Base-by-base conservation (phyloP, 2,888 invertebrate species). In the Folsomia candida region DNA sequence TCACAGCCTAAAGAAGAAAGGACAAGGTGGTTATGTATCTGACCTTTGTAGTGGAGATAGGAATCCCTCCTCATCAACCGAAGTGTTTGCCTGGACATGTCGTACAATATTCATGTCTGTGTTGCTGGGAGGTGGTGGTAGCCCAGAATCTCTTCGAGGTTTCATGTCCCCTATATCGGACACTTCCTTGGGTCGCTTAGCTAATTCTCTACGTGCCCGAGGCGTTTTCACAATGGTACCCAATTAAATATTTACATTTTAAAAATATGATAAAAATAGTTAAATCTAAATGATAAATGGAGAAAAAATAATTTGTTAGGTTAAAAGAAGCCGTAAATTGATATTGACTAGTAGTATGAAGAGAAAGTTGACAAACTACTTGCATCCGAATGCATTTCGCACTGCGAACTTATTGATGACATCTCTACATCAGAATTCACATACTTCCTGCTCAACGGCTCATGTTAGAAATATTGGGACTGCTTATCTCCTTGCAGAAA, bases 61-160 rank as follows among this genome's bases (percentile, higher is more conserved):
- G 51, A 67, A 73, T 22, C 64, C 65, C 20, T 26, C 14, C 2
- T 67, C 67, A 3, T 26, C 26, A 2, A 2, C 6, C 2, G 76
- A 76, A 24, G 60, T 77, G 4, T 60, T 63, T 29, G 54, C 69
- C 1, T 77, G 77, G 77, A 73, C 72, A 2, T 70, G 70, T 1
- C 66, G 77, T 11, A 69, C 69, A 14, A 47, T 71, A 1, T 60
- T 77, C 18, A 63, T 77, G 18, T 69, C 71, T 51, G 59, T 73
- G 2, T 57, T 76, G 11, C 68, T 77, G 47, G 60, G 72, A 26
- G 77, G 54, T 54, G 18, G 73, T 4, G 73, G 73, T 24, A 28
- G 28, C 11, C 62, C 69, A 18, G 67, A 68, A 68, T 63, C 61
- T 57, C 57, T 69, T 4, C 71, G 73, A 26, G 51, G 51, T 25